Evolutionary conservation across 2,113 vertebrate genomes (phyloP).

Genomic region (Cryptotis parvus): DNA sequence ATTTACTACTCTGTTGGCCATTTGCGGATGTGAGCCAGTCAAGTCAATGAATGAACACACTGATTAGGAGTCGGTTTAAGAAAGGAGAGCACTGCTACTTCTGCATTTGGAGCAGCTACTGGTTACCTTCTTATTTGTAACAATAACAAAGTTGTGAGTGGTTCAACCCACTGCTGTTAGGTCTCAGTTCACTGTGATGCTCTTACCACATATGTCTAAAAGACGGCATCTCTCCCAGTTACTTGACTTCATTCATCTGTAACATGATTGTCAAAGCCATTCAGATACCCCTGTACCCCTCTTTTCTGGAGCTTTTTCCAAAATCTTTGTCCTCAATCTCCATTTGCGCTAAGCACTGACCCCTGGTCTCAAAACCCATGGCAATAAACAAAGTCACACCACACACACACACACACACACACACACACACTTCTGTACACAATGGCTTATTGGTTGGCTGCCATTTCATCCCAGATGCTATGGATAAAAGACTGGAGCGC

Average conservation of each 20-base stretch:
- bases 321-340: accelerated
- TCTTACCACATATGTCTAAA: not conserved
- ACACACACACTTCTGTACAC: not conserved
- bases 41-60: not conserved
- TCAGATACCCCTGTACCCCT: not conserved
- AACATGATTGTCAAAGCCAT: not conserved
- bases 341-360: not conserved
- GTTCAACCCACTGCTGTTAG: not conserved
- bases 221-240: not conserved
- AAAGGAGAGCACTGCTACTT: too few species aligned
- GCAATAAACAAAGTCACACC: too few species aligned
- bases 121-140: not conserved
- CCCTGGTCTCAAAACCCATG: too few species aligned
- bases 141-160: not conserved
- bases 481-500: not conserved
- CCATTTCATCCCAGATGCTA: not conserved
- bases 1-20: not conserved
- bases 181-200: not conserved
- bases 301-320: not conserved
- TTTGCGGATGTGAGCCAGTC: not conserved
- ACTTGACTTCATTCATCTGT: not conserved
- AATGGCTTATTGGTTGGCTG: not conserved
- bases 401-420: too few species aligned
- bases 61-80: not conserved
- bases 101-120: not conserved